Conservation (phyloP, 1,140 invertebrate genomes). For the Melanaphis sacchari region DNA sequence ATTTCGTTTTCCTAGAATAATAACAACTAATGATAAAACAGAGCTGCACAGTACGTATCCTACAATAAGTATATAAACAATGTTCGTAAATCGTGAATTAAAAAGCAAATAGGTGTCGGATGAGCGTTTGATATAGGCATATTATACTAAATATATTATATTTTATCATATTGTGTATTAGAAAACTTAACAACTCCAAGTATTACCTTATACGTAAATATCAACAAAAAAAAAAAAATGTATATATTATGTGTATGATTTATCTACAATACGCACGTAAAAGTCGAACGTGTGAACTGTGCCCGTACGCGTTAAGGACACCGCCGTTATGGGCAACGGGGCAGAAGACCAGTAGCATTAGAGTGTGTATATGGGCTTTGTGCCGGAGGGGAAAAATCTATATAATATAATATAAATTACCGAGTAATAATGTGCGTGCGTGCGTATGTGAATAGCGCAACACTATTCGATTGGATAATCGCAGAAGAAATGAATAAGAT, state of each 20-base stretch:
- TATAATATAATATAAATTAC: not conserved
- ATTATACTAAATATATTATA: not conserved
- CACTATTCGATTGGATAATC: not conserved
- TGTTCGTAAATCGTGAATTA: not conserved
- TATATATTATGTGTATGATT: not conserved
- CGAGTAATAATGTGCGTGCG: not conserved
- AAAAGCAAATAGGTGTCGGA: not conserved
- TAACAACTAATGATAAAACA: not conserved
- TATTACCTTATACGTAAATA: not conserved
- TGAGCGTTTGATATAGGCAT: not conserved
- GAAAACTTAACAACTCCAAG: not conserved
- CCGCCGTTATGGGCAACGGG: not conserved
- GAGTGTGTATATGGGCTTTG: not conserved
- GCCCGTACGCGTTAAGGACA: not conserved
- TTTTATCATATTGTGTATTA: not conserved
- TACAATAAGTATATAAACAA: not conserved
- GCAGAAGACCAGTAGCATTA: not conserved
- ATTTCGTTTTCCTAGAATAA: not conserved
- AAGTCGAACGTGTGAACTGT: slow-evolving; percentile 39
- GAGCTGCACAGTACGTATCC: too few relatives aligned
- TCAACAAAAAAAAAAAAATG: not conserved
- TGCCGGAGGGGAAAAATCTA: not conserved
- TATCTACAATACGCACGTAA: not conserved
- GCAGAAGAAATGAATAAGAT: not conserved
- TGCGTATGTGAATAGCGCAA: not conserved